phyloP scores from a whole-genome alignment of 2,113 vertebrate species.

The Marmota flaviventris region DNA sequence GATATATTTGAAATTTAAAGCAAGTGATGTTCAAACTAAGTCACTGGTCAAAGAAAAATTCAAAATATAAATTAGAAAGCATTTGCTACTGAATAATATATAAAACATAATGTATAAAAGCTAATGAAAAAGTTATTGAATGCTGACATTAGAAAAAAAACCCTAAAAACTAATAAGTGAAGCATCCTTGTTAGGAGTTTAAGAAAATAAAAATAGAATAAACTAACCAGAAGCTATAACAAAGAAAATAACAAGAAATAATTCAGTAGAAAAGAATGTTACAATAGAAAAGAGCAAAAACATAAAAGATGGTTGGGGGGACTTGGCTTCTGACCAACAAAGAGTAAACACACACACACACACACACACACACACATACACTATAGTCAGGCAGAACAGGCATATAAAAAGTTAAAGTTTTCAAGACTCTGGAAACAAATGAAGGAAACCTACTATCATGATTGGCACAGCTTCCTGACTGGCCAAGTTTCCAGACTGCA shows the following conservation, averaged over 20 bases:
- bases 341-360: background rate
- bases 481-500: background rate
- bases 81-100: background rate
- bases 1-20: background rate
- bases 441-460: background rate
- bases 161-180: background rate
- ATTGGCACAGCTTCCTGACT: background rate
- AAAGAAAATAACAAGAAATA: background rate
- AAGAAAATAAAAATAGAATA: constrained; percentile 49
- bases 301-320: background rate
- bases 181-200: background rate
- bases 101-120: background rate
- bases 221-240: background rate
- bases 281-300: background rate
- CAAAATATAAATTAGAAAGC: background rate
- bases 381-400: background rate
- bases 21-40: constrained; percentile 13
- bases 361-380: too few species aligned
- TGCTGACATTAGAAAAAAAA: background rate
- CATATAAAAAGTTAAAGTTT: background rate
- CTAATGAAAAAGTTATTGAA: background rate
- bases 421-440: background rate
- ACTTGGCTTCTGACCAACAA: background rate
- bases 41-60: background rate
- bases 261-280: background rate